phyloP scores from a whole-genome alignment of 2,888 invertebrate genomes.

The Phengaris alcon region DNA sequence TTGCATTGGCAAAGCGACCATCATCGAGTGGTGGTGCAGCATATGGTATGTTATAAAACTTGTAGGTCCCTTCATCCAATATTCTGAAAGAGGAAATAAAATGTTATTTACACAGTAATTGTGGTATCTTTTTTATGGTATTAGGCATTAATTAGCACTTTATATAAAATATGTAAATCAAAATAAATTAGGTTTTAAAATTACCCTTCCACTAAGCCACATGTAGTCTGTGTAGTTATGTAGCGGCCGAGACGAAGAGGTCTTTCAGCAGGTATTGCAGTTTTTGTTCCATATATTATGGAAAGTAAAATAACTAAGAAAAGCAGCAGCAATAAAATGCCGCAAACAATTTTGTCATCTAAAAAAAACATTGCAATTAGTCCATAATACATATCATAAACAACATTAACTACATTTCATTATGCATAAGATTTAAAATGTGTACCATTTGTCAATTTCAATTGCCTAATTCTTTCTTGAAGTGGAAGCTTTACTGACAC shows the following conservation, averaged over 20 bases:
- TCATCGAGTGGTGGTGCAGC: slow-evolving; percentile 85
- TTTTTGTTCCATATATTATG: slow-evolving; percentile 77
- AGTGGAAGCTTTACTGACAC: slow-evolving; percentile 74
- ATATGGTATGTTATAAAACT: slow-evolving; percentile 90
- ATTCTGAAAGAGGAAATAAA: slow-evolving; percentile 67
- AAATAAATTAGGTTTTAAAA: slow-evolving; percentile 12
- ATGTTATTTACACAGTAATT: background rate
- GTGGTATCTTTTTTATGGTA: no score
- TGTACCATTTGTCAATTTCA: slow-evolving; percentile 82
- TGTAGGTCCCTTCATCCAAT: slow-evolving; percentile 87
- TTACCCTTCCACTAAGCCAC: slow-evolving; percentile 89
- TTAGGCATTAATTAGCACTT: background rate
- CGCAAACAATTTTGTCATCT: slow-evolving; percentile 79
- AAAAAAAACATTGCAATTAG: slow-evolving; percentile 35
- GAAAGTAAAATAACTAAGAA: slow-evolving; percentile 81
- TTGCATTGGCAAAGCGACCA: slow-evolving; percentile 85
- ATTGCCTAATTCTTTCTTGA: slow-evolving; percentile 80
- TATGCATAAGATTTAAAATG: background rate
- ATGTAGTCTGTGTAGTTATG: slow-evolving; percentile 85
- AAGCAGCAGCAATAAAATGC: slow-evolving; percentile 80
- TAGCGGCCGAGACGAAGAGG: slow-evolving; percentile 86
- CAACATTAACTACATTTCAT: background rate
- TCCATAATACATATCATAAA: background rate
- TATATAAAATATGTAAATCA: slow-evolving; percentile 18
- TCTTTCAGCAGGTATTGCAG: slow-evolving; percentile 74